Evolutionary conservation across 2,113 vertebrate genomes (phyloP).

Genomic region (Lipophrys pholis): DNA sequence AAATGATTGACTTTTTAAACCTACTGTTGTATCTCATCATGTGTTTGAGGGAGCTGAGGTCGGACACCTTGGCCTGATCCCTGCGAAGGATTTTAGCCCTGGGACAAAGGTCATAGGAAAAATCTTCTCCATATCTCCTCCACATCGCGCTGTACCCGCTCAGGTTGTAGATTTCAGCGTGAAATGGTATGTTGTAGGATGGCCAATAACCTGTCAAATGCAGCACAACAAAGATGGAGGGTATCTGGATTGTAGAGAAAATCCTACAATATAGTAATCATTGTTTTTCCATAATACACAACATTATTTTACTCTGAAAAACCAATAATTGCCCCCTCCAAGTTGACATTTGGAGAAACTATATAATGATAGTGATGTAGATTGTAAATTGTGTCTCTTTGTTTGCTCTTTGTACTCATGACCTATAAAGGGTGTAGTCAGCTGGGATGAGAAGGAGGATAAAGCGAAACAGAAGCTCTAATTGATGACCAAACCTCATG

Average conservation of each 20-base stretch:
- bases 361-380: too few species aligned
- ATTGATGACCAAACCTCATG: too few species aligned
- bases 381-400: too few species aligned
- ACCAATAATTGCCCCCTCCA: too few species aligned
- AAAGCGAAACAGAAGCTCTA: too few species aligned
- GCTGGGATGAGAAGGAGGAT: too few species aligned
- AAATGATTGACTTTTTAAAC: conserved; percentile 28
- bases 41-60: conserved; percentile 87
- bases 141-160: conserved; percentile 87
- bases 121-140: conserved; percentile 86
- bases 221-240: conserved; percentile 6
- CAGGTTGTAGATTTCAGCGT: conserved; percentile 87
- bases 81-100: conserved; percentile 93
- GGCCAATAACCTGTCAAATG: conserved; percentile 89
- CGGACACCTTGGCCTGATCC: conserved; percentile 87
- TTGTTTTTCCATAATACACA: too few species aligned
- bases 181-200: conserved; percentile 92
- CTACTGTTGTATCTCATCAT: conserved; percentile 96
- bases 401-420: too few species aligned
- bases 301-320: too few species aligned
- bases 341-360: too few species aligned
- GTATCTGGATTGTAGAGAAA: background rate
- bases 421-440: too few species aligned
- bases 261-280: background rate
- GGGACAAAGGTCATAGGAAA: conserved; percentile 90